Conservation (phyloP, 2,797 vertebrate species). For the Knipowitschia caucasica region DNA sequence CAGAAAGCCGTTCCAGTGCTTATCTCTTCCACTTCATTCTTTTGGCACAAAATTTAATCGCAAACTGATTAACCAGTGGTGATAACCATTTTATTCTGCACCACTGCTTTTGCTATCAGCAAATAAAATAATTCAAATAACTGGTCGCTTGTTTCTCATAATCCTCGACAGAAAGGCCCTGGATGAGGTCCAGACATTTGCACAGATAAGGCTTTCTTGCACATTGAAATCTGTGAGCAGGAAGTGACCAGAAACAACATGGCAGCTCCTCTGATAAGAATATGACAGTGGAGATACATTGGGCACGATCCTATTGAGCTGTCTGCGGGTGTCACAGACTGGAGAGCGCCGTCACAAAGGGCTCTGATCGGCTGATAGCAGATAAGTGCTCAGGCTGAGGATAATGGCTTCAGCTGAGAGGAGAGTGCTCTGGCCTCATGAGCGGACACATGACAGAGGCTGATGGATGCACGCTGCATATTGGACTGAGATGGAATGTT, state of each 20-base stretch:
- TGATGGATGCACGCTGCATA: conserved; percentile 11
- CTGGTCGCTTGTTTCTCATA: conserved; percentile 27
- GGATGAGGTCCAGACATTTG: conserved; percentile 11
- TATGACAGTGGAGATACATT: conserved; percentile 50
- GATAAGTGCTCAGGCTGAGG: conserved; percentile 37
- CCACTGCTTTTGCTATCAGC: conserved; percentile 12
- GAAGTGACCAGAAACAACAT: conserved; percentile 23
- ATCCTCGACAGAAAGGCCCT: conserved; percentile 11
- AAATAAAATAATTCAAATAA: conserved; percentile 17
- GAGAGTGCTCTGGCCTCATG: conserved; percentile 15
- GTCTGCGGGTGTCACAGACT: conserved; percentile 15
- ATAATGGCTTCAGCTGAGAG: conserved; percentile 42
- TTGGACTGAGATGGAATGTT: conserved; percentile 10
- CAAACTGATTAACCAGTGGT: background rate
- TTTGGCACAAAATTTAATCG: background rate
- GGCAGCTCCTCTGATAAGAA: conserved; percentile 46
- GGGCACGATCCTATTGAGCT: conserved; percentile 33
- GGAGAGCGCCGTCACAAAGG: conserved; percentile 38
- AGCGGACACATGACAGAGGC: conserved; percentile 3
- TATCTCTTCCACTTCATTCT: background rate
- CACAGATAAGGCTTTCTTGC: conserved; percentile 41
- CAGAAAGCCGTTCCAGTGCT: background rate
- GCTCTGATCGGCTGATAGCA: conserved; percentile 37
- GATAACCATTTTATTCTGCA: conserved; percentile 4
- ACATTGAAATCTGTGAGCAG: conserved; percentile 24